Evolutionary conservation across 35 echinoderm and acorn worm species (phyloP), one percentile per base, ranked within the genome.

Genomic region (Apostichopus californicus): DNA sequence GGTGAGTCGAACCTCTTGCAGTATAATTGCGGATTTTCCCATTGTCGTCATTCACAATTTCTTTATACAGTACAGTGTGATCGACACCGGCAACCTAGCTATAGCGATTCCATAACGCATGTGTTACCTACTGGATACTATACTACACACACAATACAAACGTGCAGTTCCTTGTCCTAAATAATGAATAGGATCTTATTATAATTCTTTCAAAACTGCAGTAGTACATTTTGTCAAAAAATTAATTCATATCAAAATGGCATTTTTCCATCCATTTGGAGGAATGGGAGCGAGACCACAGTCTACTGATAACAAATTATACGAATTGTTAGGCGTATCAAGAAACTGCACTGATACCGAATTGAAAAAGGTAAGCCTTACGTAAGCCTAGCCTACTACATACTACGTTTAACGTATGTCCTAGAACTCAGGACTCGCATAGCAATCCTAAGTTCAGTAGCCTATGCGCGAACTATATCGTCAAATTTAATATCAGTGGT

Each of bases 361-460:
- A 89, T 59, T 98, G 15, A 98, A 98, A 77, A 98, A 95, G 96
- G 96, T 98, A 91, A 58, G 65, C 15, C 17, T 22, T 46, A 89
- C 20, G 14, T 73, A 73, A 21, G 83, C 63, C 63, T 89, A 89
- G 86, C 13, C 81, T 59, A 83, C 1, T 18, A 5, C 14, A 46
- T 46, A 46, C 34, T 46, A 3, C 34, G 34, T 46, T 46, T 2
- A 46, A 46, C 34, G 34, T 46, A 46, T 46, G 34, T 3, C 34
- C 3, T 46, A 46, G 34, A 46, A 46, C 34, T 46, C 3, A 46
- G 34, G 34, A 46, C 34, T 46, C 34, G 34, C 34, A 46, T 46
- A 46, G 34, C 34, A 46, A 46, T 46, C 34, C 34, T 46, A 46
- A 2, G 34, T 46, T 46, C 34, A 46, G 34, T 46, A 46, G 1